Base-by-base conservation (phyloP, 2,888 invertebrate genomes). In the Entomobrya multifasciata region DNA sequence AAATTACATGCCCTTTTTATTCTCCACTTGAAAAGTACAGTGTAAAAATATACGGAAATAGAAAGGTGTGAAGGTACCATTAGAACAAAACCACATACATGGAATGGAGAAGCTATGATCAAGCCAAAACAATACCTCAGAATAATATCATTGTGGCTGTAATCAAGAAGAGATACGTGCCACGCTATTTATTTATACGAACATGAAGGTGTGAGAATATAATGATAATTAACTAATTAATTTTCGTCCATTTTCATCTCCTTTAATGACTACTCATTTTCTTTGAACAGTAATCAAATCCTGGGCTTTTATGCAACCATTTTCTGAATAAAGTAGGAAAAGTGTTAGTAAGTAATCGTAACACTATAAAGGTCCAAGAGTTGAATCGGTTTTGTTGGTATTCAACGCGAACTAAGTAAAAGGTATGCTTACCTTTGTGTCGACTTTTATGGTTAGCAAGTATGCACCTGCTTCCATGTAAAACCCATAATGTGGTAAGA, bases 211-310 rank as follows among this genome's bases (percentile, higher is more conserved):
- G 82, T 74, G 82, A 82, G 62, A 74, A 36, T 82, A 49, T 82
- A 30, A 82, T 52, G 82, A 74, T 82, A 82, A 82, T 82, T 82
- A 82, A 82, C 82, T 82, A 82, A 82, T 82, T 82, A 82, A 82
- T 82, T 82, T 82, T 74, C 82, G 47, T 82, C 82, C 72, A 82
- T 82, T 82, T 74, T 74, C 74, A 82, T 82, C 74, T 74, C 15
- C 44, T 65, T 82, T 82, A 82, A 82, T 82, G 82, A 62, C 74
- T 74, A n/a, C 72, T 70, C 57, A 74, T 82, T 82, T 74, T 74
- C 72, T 30, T 70, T 62, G 74, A 82, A 62, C 60, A 74, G 82
- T 82, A 82, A 82, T 82, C 82, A 82, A 82, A 82, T 60, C 49
- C 60, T 44, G 60, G 60, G 65, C 81, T 82, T 74, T 74, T 60